Evolutionary conservation across 1,140 invertebrate species (phyloP).

Genomic region (Littorina saxatilis): DNA sequence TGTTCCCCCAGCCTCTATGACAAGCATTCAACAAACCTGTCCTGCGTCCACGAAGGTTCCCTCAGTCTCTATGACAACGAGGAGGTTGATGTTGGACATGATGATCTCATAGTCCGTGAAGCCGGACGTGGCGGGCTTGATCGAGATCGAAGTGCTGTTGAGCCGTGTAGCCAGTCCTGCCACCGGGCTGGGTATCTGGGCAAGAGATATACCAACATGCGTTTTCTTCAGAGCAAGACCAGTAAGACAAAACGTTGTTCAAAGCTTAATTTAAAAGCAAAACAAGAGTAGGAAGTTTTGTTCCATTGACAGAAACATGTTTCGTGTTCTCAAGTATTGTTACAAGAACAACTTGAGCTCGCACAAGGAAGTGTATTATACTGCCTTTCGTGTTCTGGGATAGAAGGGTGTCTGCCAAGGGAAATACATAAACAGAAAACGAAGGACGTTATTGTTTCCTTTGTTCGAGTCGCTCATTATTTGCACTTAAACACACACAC

Average conservation of each 20-base stretch:
- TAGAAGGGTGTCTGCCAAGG: too few relatives aligned
- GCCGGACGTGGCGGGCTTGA: conserved; percentile 38
- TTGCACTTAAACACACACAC: too few relatives aligned
- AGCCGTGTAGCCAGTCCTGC: conserved; percentile 22
- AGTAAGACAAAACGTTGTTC: neutral
- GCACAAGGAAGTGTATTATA: too few relatives aligned
- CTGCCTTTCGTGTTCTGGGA: too few relatives aligned
- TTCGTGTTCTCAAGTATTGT: too few relatives aligned
- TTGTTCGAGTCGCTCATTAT: too few relatives aligned
- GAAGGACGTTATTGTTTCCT: too few relatives aligned
- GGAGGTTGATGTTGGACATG: conserved; percentile 43
- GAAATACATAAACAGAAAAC: too few relatives aligned
- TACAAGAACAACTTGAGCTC: too few relatives aligned
- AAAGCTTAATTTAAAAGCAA: neutral
- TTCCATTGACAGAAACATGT: too few relatives aligned
- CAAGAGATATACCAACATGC: neutral
- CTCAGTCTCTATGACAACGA: neutral
- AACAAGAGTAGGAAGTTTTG: neutral
- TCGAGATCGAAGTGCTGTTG: neutral
- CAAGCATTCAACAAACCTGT: neutral
- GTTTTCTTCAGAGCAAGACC: too few relatives aligned
- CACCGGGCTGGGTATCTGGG: conserved; percentile 45
- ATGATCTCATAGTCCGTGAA: conserved; percentile 51
- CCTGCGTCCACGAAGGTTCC: neutral
- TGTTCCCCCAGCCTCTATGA: too few relatives aligned